phyloP scores from a whole-genome alignment of 2,113 vertebrate species.

The Halichoeres trimaculatus region DNA sequence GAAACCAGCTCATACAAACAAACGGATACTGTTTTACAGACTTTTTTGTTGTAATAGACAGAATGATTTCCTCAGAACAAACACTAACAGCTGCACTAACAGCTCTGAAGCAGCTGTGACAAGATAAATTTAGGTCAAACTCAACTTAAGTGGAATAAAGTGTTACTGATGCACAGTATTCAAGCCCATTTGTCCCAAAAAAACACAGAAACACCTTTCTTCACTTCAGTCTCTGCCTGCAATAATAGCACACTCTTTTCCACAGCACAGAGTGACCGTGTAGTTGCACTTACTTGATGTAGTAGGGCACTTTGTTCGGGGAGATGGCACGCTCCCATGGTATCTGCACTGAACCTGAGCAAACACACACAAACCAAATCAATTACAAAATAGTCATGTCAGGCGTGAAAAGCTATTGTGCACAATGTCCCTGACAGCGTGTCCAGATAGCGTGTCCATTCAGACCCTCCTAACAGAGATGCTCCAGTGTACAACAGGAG shows the following conservation, averaged over 20 bases:
- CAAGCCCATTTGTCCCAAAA: neutral
- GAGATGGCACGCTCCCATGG: slow-evolving; percentile 99
- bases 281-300: slow-evolving; percentile 94
- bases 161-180: neutral
- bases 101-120: neutral
- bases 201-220: neutral
- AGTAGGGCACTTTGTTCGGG: slow-evolving; percentile 99
- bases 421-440: slow-evolving; percentile 55
- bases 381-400: slow-evolving; percentile 56
- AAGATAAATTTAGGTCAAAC: neutral
- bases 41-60: neutral
- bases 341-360: slow-evolving; percentile 94
- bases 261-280: slow-evolving; percentile 9
- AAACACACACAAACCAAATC: slow-evolving; percentile 64
- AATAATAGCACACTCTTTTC: slow-evolving; percentile 24
- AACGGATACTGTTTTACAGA: neutral
- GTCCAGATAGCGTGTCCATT: slow-evolving; percentile 55
- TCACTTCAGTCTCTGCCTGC: neutral
- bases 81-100: neutral
- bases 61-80: slow-evolving; percentile 2
- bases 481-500: slow-evolving; percentile 43
- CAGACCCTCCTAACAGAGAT: slow-evolving; percentile 50
- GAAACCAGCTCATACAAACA: neutral
- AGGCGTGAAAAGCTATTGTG: slow-evolving; percentile 65
- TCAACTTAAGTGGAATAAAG: neutral